Percentiles rank a stretch among this genome's conserved stretches.
These are phyloP conservation scores for Nerophis ophidion DNA, from an alignment of 2,113 vertebrate species.

Conservation along the genomic window DNA sequence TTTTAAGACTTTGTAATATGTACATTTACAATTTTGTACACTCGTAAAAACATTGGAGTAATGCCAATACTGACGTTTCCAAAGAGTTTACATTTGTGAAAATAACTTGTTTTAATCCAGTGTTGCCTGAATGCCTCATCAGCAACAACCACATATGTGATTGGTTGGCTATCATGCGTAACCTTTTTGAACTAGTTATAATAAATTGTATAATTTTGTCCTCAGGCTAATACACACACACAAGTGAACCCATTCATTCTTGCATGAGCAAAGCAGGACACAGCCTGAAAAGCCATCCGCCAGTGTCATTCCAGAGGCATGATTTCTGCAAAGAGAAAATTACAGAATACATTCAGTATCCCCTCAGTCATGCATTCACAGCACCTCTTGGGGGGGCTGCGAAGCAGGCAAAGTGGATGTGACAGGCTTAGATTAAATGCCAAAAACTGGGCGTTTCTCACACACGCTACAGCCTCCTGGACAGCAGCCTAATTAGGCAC, in stretches of 20 bases:
- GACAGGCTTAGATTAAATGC: slow-evolving; percentile 73
- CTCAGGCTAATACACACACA: not conserved
- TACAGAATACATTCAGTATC: slow-evolving; percentile 63
- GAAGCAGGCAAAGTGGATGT: slow-evolving; percentile 65
- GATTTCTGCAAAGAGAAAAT: slow-evolving; percentile 52
- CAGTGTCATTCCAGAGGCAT: slow-evolving; percentile 42
- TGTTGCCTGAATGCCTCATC: slow-evolving; percentile 32
- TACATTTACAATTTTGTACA: too few species aligned
- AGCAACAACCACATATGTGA: slow-evolving; percentile 28
- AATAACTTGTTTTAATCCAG: too few species aligned
- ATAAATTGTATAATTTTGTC: not conserved
- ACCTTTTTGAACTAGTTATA: slow-evolving; percentile 34
- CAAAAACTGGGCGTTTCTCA: slow-evolving; percentile 64
- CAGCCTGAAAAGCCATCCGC: slow-evolving; percentile 28
- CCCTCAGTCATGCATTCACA: slow-evolving; percentile 51
- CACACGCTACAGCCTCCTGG: slow-evolving; percentile 65
- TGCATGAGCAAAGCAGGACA: not conserved
- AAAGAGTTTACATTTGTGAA: too few species aligned
- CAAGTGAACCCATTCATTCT: not conserved
- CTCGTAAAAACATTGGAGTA: too few species aligned
- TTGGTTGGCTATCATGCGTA: slow-evolving; percentile 23
- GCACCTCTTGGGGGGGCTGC: slow-evolving; percentile 45
- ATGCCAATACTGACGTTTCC: too few species aligned
- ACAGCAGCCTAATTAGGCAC: slow-evolving; percentile 71
- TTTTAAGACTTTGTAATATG: too few species aligned